phyloP scores from a whole-genome alignment of 2,888 invertebrate genomes.

The Drosophila merina region DNA sequence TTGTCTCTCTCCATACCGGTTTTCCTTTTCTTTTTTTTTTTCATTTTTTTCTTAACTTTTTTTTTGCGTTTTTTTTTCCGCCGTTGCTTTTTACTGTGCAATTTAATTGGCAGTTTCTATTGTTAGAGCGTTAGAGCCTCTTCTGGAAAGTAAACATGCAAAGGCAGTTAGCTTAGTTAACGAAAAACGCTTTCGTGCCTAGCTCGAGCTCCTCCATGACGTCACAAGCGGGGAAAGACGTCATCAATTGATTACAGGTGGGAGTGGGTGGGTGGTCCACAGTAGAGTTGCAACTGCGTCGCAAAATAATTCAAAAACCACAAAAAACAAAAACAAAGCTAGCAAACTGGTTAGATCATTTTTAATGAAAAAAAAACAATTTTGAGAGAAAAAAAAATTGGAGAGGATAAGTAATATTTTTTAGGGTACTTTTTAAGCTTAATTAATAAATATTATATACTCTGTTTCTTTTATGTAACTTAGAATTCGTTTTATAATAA shows the following conservation, averaged over 20 bases:
- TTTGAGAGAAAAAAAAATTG: too few species aligned
- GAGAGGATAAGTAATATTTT: too few species aligned
- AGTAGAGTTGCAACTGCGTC: slow-evolving; percentile 51
- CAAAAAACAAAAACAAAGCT: slow-evolving; percentile 49
- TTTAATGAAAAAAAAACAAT: slow-evolving; percentile 39
- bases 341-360: slow-evolving; percentile 72
- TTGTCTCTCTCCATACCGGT: slow-evolving; percentile 58
- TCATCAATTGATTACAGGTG: slow-evolving; percentile 73
- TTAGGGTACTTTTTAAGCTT: too few species aligned
- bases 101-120: slow-evolving; percentile 73
- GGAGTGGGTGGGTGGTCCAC: slow-evolving; percentile 37
- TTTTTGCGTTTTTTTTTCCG: not conserved
- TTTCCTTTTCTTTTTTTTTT: slow-evolving; percentile 42
- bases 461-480: too few species aligned
- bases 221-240: slow-evolving; percentile 54
- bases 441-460: too few species aligned
- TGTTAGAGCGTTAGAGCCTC: slow-evolving; percentile 57
- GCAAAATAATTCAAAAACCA: slow-evolving; percentile 44
- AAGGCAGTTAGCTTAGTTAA: slow-evolving; percentile 47
- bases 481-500: too few species aligned
- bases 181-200: slow-evolving; percentile 47
- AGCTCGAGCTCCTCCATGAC: slow-evolving; percentile 46
- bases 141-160: slow-evolving; percentile 55
- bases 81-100: slow-evolving; percentile 53
- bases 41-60: slow-evolving; percentile 12